Evolutionary conservation across 2,797 vertebrate species (phyloP), one percentile per base, ranked within the genome.

Genomic region (Eurystomus glaucurus): DNA sequence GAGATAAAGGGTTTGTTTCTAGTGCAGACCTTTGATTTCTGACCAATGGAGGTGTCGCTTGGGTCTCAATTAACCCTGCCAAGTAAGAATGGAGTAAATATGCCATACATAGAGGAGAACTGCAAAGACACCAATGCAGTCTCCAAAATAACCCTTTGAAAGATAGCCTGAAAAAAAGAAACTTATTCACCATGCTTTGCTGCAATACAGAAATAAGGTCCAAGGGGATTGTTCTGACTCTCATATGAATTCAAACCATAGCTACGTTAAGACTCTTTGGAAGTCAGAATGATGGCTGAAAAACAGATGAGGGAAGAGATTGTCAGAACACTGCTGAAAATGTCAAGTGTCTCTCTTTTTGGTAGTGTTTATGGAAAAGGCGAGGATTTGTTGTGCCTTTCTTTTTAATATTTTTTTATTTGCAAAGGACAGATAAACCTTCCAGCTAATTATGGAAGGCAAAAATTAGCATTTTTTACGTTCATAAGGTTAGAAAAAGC

Each of bases 101-200:
- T 2, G 10, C 29, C 39, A 28, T 23, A 41, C 2, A 0, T 13
- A 76, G 62, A 76, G 37, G 55, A 85, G 50, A 80, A 61, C 60
- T 90, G 50, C 37, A 10, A 68, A 64, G 48, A 50, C 9, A 9
- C 66, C 48, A 25, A 2, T 35, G 15, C 13, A 43, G 37, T 61
- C 41, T 74, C 68, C 17, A 45, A 70, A 96, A 80, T 41, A 85
- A 88, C 23, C 13, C 64, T 83, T 94, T 70, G 81, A 93, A 93
- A 93, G 76, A 35, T 21, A 84, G 29, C 22, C 60, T 52, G 35
- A 28, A 70, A 92, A 93, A 86, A 68, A 29, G 3, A 89, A 60
- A 37, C 0, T 0, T 46, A 35, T 84, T 79, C 17, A 26, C 15
- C 0, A 0, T 26, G n/a, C 21, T 91, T 65, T 61, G 35, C 46